A percentile compares a stretch with the other conserved stretches of the same genome.
These are phyloP conservation scores for Erethizon dorsatum DNA, from an alignment of 2,797 vertebrate genomes.

Conservation along the genomic window DNA sequence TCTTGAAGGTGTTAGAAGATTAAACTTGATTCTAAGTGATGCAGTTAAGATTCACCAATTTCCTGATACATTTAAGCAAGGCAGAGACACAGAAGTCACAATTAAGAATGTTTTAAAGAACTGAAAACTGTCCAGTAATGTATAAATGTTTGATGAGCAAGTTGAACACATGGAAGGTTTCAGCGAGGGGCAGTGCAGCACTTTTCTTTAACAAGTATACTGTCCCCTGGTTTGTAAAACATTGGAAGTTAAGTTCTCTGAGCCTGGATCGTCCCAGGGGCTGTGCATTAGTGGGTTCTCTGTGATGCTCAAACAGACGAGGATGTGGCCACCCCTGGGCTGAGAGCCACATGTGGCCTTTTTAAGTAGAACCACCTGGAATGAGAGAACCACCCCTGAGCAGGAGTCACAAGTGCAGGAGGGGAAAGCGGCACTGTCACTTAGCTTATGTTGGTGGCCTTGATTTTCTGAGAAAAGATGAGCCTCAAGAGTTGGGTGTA, in stretches of 20 bases:
- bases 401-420: too few relatives aligned
- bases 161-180: background rate
- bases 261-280: background rate
- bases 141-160: background rate
- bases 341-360: background rate
- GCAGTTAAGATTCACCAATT: background rate
- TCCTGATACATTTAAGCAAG: conserved; percentile 40
- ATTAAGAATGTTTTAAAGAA: conserved; percentile 42
- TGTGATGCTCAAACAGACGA: background rate
- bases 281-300: background rate
- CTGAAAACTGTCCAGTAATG: background rate
- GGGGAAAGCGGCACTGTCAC: background rate
- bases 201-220: background rate
- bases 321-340: background rate
- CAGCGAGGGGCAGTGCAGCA: background rate
- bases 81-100: background rate
- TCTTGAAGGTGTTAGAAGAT: background rate
- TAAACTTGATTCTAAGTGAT: conserved; percentile 19
- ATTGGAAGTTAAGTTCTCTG: background rate
- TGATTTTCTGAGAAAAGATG: background rate
- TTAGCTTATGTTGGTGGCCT: background rate
- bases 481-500: background rate
- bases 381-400: background rate
- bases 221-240: background rate
- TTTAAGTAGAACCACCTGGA: background rate